These are phyloP conservation scores for Tetragonisca angustula DNA, from an alignment of 2,888 invertebrate species.

Conservation along the genomic window DNA sequence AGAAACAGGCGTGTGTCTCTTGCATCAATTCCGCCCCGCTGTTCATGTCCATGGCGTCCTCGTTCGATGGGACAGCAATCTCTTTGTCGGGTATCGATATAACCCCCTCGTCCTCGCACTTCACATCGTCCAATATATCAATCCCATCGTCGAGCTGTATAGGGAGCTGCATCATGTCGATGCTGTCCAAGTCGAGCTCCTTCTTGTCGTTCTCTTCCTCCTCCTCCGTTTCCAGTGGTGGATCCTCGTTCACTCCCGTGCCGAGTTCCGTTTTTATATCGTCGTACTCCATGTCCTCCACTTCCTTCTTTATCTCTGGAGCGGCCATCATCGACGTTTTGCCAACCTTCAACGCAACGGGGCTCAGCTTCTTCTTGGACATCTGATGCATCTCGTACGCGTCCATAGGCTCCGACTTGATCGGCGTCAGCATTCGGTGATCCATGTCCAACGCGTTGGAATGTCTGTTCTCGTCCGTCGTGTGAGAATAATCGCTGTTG, in stretches of 20 bases:
- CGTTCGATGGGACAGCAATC: constrained; percentile 68
- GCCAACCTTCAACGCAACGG: constrained; percentile 69
- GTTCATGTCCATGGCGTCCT: constrained; percentile 78
- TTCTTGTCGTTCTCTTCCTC: constrained; percentile 80
- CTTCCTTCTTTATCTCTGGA: constrained; percentile 80
- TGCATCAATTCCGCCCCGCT: constrained; percentile 88
- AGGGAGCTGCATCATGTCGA: constrained; percentile 92
- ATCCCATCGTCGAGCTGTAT: constrained; percentile 89
- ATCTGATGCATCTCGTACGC: constrained; percentile 71
- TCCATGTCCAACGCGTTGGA: constrained; percentile 73
- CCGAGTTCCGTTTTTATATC: constrained; percentile 77
- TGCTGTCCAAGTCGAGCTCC: constrained; percentile 86
- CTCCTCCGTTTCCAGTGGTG: constrained; percentile 74
- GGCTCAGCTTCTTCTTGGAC: constrained; percentile 75
- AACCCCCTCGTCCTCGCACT: constrained; percentile 80
- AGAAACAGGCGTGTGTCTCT: constrained; percentile 93
- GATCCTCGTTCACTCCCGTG: constrained; percentile 68
- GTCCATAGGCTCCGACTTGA: constrained; percentile 79
- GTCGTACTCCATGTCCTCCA: constrained; percentile 80
- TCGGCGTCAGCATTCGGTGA: constrained; percentile 68
- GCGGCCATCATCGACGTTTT: constrained; percentile 69
- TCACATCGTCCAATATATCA: constrained; percentile 85
- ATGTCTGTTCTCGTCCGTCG: constrained; percentile 78
- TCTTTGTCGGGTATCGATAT: constrained; percentile 80
- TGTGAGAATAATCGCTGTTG: constrained; percentile 78